A percentile compares a stretch with the other conserved stretches of the same genome.
Evolutionary conservation across 2,797 vertebrate genomes (phyloP).

Genomic region (Melanotaenia parkinsoni): DNA sequence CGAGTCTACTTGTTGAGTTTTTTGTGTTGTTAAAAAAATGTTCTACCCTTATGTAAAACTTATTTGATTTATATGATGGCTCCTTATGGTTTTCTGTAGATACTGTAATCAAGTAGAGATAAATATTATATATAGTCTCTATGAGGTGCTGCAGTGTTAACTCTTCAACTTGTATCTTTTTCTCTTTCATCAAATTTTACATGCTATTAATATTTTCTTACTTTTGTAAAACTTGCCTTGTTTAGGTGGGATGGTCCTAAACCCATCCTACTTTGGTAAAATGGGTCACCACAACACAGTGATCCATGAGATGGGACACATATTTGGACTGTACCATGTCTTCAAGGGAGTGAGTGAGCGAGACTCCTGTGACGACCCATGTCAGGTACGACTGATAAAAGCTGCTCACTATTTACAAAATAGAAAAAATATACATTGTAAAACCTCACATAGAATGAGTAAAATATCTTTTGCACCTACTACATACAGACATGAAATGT

Average conservation of each 20-base stretch:
- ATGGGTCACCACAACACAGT: conserved; percentile 92
- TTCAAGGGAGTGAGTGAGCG: conserved; percentile 97
- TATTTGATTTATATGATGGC: too few relatives aligned
- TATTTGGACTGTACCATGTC: conserved; percentile 96
- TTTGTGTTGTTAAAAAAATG: too few relatives aligned
- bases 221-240: neutral
- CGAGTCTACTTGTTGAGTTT: too few relatives aligned
- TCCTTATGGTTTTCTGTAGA: too few relatives aligned
- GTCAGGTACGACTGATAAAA: conserved; percentile 79
- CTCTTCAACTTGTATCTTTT: neutral
- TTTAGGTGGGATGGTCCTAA: conserved; percentile 94
- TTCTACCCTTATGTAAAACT: too few relatives aligned
- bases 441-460: too few relatives aligned
- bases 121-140: neutral
- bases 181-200: neutral
- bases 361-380: conserved; percentile 97
- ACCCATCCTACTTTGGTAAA: conserved; percentile 92
- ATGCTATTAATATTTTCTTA: neutral
- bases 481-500: too few relatives aligned
- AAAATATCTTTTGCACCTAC: too few relatives aligned
- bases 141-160: neutral
- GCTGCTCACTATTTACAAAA: neutral
- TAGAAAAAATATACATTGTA: too few relatives aligned
- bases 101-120: too few relatives aligned
- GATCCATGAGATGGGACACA: conserved; percentile 97